phyloP scores from a whole-genome alignment of 1,140 invertebrate species.

The Pemphigus obesinymphae region DNA sequence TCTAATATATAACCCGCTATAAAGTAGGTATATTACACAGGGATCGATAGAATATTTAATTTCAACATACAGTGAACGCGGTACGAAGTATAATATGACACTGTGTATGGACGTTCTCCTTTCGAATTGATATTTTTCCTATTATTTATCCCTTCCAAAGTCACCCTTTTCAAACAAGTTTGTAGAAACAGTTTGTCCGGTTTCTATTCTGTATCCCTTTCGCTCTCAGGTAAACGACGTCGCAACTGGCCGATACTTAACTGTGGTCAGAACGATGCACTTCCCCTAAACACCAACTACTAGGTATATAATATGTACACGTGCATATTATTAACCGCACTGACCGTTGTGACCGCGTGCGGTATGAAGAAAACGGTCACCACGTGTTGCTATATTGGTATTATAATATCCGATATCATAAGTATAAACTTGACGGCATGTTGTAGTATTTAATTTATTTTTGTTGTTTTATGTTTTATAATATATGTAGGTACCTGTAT shows the following conservation, averaged over 20 bases:
- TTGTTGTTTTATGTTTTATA: no score
- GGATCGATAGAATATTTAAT: no score
- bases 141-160: background rate
- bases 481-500: no score
- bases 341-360: conserved; percentile 17
- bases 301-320: no score
- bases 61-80: background rate
- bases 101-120: background rate
- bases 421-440: no score
- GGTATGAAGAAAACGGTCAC: background rate
- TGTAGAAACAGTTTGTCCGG: background rate
- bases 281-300: background rate
- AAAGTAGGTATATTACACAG: no score
- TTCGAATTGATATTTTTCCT: background rate
- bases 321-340: conserved; percentile 13
- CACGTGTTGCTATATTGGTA: conserved; percentile 27
- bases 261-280: conserved; percentile 31
- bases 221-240: background rate
- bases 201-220: background rate
- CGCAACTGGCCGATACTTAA: conserved; percentile 20
- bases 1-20: no score
- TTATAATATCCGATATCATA: no score
- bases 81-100: no score
- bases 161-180: background rate
- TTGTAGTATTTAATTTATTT: no score